Conservation (phyloP, 2,888 invertebrate genomes). For the Mimas tiliae region DNA sequence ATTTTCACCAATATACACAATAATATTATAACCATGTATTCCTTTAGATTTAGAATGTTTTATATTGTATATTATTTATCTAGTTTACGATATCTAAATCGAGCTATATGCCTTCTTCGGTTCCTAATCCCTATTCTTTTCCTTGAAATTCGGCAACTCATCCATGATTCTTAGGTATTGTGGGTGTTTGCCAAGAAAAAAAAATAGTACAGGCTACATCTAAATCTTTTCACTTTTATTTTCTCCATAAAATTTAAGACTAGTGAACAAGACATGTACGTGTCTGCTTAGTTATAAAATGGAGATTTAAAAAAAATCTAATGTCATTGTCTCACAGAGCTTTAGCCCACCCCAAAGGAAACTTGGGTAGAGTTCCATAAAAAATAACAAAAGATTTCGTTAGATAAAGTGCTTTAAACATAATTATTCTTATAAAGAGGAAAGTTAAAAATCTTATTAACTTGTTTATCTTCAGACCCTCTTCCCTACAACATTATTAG, state of each 20-base stretch:
- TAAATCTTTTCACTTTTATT: no score
- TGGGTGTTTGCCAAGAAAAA: no score
- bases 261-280: background rate
- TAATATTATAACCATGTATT: no score
- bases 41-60: background rate
- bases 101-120: no score
- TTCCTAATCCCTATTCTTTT: no score
- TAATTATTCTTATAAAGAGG: slow-evolving; percentile 34
- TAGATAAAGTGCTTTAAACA: background rate
- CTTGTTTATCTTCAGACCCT: slow-evolving; percentile 1
- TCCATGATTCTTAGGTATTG: no score
- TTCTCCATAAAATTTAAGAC: background rate
- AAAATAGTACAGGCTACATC: no score
- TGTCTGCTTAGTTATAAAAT: background rate
- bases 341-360: background rate
- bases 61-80: no score
- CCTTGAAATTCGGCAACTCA: no score
- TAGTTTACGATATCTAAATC: no score
- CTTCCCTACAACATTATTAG: background rate
- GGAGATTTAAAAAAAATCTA: background rate
- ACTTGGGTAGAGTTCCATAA: background rate
- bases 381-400: slow-evolving; percentile 9
- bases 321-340: background rate
- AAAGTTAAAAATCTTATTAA: slow-evolving; percentile 18
- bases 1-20: background rate